phyloP scores from a whole-genome alignment of 2,113 vertebrate genomes.

The Psephotus haematonotus region DNA sequence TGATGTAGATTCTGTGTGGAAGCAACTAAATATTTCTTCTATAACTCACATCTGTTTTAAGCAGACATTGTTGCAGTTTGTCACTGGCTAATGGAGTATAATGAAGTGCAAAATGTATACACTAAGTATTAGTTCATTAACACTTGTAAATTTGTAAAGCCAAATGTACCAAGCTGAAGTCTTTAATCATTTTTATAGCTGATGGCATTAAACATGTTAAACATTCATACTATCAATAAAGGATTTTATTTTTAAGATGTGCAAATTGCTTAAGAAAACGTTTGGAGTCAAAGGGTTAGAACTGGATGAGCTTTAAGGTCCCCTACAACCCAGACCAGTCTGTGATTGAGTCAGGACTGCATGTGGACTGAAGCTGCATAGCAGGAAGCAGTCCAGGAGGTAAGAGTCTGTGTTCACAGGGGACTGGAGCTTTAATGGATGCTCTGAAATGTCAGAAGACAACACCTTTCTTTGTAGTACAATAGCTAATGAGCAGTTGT shows the following conservation, averaged over 20 bases:
- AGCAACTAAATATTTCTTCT: constrained; percentile 64
- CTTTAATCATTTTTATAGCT: constrained; percentile 78
- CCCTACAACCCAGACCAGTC: neutral
- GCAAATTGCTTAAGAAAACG: constrained; percentile 1
- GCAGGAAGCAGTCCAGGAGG: neutral
- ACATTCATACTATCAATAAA: constrained; percentile 67
- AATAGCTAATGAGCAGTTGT: rapidly evolving
- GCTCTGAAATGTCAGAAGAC: neutral
- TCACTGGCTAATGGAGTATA: constrained; percentile 65
- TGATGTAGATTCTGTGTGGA: constrained; percentile 68
- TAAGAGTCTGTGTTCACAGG: rapidly evolving
- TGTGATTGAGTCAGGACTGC: neutral
- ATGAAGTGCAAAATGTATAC: constrained; percentile 61
- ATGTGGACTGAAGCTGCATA: neutral
- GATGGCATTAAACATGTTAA: constrained; percentile 77
- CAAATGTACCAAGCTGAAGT: constrained; percentile 68
- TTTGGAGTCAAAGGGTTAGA: neutral
- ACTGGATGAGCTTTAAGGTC: neutral
- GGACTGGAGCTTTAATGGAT: rapidly evolving
- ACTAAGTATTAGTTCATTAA: constrained; percentile 68
- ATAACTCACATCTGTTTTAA: constrained; percentile 42
- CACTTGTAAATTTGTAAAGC: constrained; percentile 79
- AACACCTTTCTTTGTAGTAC: rapidly evolving
- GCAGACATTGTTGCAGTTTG: constrained; percentile 54
- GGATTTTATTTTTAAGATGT: constrained; percentile 72